phyloP scores from a whole-genome alignment of 1,140 invertebrate species.

The Ceratina calcarata region DNA sequence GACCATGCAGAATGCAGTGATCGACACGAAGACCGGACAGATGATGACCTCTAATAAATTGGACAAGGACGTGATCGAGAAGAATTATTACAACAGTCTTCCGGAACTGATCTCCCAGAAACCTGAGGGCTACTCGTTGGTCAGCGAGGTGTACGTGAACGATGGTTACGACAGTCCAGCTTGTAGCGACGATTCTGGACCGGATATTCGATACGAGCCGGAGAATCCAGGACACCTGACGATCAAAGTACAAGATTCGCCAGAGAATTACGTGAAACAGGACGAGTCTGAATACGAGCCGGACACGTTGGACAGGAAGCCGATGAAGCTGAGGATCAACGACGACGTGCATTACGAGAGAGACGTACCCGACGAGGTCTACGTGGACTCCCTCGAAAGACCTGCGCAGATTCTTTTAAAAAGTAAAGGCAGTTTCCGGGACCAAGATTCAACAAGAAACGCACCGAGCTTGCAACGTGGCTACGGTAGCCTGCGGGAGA shows the following conservation, averaged over 20 bases:
- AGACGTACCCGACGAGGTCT: conserved; percentile 74
- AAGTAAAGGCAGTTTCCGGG: conserved; percentile 84
- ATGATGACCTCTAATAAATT: conserved; percentile 81
- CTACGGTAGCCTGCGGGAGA: conserved; percentile 86
- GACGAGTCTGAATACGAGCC: conserved; percentile 91
- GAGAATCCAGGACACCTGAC: conserved; percentile 87
- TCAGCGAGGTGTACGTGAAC: conserved; percentile 89
- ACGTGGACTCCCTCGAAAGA: conserved; percentile 82
- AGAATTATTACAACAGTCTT: conserved; percentile 76
- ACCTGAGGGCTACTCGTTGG: conserved; percentile 84
- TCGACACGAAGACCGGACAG: conserved; percentile 82
- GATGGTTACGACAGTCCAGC: conserved; percentile 87
- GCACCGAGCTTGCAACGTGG: conserved; percentile 70
- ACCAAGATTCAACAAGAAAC: conserved; percentile 70
- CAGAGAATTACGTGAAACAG: conserved; percentile 85
- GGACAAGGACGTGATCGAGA: conserved; percentile 79
- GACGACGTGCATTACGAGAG: conserved; percentile 71
- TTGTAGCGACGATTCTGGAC: conserved; percentile 83
- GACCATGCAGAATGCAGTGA: conserved; percentile 87
- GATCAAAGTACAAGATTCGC: conserved; percentile 89
- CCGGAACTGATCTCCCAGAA: conserved; percentile 79
- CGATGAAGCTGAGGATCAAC: conserved; percentile 83
- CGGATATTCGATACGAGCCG: conserved; percentile 82
- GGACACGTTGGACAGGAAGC: conserved; percentile 91
- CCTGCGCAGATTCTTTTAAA: conserved; percentile 81